phyloP scores from a whole-genome alignment of 37 sponge, comb jelly and placozoan species.

The Halichondria panicea region DNA sequence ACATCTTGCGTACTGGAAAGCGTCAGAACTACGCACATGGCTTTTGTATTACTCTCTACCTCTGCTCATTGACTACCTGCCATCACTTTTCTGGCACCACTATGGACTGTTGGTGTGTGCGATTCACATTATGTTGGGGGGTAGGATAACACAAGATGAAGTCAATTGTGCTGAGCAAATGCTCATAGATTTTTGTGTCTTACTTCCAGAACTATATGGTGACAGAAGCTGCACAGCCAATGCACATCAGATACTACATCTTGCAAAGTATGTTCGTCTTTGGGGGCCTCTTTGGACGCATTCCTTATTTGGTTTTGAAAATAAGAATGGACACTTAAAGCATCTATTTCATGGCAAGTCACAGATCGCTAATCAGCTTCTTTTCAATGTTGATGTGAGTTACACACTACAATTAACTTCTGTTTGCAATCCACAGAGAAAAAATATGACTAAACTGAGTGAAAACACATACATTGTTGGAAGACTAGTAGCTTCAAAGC shows the following conservation, averaged over 20 bases:
- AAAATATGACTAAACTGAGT: background rate
- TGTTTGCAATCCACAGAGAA: background rate
- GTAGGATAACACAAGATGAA: background rate
- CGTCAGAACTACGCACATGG: no score
- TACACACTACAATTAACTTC: conserved; percentile 17
- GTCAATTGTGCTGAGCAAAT: conserved; percentile 36
- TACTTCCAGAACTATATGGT: conserved; percentile 41
- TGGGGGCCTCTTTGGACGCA: conserved; percentile 45
- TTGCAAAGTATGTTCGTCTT: conserved; percentile 30
- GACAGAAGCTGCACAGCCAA: conserved; percentile 29
- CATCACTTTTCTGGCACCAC: conserved; percentile 26
- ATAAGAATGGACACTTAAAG: no score
- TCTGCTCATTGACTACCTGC: conserved; percentile 1
- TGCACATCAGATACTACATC: conserved; percentile 29
- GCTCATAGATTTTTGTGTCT: conserved; percentile 22
- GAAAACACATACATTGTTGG: background rate
- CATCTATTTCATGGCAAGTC: conserved; percentile 22
- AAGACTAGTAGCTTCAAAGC: background rate
- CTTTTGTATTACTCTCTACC: no score
- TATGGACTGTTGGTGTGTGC: conserved; percentile 45
- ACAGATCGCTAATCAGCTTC: conserved; percentile 25
- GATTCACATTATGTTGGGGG: conserved; percentile 28
- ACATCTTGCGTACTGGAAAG: conserved; percentile 16
- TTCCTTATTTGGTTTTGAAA: conserved; percentile 36
- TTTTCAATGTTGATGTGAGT: conserved; percentile 19